A percentile compares a stretch with the other conserved stretches of the same genome.
These are phyloP conservation scores for Sebastes oblongus DNA, from an alignment of 2,797 vertebrate genomes.

Conservation along the genomic window DNA sequence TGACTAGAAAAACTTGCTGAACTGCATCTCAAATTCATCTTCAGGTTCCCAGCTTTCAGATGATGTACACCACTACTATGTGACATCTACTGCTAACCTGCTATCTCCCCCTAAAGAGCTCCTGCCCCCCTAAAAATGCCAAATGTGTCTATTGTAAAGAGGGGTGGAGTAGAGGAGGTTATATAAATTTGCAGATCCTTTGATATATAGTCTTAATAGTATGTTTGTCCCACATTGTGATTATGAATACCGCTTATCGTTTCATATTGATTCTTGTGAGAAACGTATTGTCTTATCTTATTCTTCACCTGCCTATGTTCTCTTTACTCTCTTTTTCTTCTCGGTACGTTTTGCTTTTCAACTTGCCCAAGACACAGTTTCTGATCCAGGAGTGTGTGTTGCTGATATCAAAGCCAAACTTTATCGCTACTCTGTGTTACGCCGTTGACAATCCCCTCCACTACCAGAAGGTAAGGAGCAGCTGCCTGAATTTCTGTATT, in stretches of 20 bases:
- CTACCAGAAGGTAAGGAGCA: slow-evolving; percentile 95
- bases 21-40: background rate
- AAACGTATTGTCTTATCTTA: slow-evolving; percentile 6
- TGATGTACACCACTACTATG: background rate
- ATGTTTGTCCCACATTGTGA: background rate
- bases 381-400: slow-evolving; percentile 99
- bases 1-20: background rate
- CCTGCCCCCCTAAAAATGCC: too few relatives aligned
- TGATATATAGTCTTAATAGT: background rate
- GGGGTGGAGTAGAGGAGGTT: background rate
- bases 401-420: slow-evolving; percentile 99
- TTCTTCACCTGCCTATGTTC: slow-evolving; percentile 51
- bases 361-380: slow-evolving; percentile 94
- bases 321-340: slow-evolving; percentile 26
- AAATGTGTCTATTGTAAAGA: background rate
- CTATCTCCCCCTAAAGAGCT: too few relatives aligned
- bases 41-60: background rate
- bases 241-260: background rate
- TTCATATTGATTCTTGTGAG: background rate
- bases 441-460: slow-evolving; percentile 99
- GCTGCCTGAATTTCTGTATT: background rate
- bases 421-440: slow-evolving; percentile 99
- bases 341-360: slow-evolving; percentile 40
- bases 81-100: background rate
- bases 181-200: background rate